Evolutionary conservation across 2,113 vertebrate genomes (phyloP), one percentile per base, ranked within the genome.

Genomic region (Raja brachyura): DNA sequence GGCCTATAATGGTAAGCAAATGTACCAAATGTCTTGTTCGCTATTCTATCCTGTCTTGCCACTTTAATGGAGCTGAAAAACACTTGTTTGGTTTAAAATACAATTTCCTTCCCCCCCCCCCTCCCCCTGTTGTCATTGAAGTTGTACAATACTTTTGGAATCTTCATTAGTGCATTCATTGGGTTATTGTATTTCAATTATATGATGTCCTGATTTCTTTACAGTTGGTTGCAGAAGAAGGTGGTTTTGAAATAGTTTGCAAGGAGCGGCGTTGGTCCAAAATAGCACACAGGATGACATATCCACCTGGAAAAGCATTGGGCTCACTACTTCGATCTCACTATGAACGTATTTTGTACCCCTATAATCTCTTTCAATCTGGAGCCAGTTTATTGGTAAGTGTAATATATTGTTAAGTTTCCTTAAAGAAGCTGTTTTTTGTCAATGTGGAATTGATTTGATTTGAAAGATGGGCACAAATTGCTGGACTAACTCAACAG

Each of bases 251-350:
- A 88, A 93, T 97, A 0, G 98, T 99, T 93, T 98, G 98, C 94
- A 98, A 96, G 94, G 99, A 99, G 31, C 97, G 99, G 94, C 97
- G 97, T 95, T 99, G 98, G 99, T 99, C 98, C 94, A 98, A 97
- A 95, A 98, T 99, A 94, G 98, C 98, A 56, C 96, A 97, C 6
- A 97, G 96, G 93, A 98, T 99, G 98, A 98, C 98, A 39, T 99
- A 98, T 93, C 96, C 98, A 93, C 97, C 98, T 13, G 99, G 99
- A 94, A 99, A 99, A 94, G 98, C 98, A 0, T 96, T 99, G 25
- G 99, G 99, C 56, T 99, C 99, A 0, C 98, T 99, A 95, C 97
- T 99, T 93, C 97, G 99, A n/a, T 97, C 97, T 0, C 99, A 99
- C 93, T 99, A 99, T 0, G 98, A 99, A 93, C 96, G 98, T 48